Percentiles rank a stretch among this genome's conserved stretches.
Conservation (phyloP, 2,888 invertebrate species). For the Orthosia gothica region DNA sequence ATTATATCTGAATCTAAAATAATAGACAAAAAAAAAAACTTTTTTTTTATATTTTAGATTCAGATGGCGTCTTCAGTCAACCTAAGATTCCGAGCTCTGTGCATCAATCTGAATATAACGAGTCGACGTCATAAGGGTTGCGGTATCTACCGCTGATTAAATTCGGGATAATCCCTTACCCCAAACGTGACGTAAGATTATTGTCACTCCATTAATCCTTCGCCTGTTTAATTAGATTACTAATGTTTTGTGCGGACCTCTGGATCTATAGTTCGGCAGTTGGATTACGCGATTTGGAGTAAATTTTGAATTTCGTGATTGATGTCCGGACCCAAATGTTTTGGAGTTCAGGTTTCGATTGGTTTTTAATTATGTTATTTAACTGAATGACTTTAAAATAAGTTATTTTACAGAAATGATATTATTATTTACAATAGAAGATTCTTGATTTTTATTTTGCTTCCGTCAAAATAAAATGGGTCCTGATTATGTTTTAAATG, state of each 20-base stretch:
- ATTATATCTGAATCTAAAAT: no score
- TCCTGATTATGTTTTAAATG: slow-evolving; percentile 8
- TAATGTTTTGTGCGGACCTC: slow-evolving; percentile 64
- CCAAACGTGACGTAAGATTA: slow-evolving; percentile 85
- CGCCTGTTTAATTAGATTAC: slow-evolving; percentile 86
- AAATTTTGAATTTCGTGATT: slow-evolving; percentile 63
- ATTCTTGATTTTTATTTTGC: neutral
- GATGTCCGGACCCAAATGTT: slow-evolving; percentile 53
- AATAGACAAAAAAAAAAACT: no score
- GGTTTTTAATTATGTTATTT: slow-evolving; percentile 31
- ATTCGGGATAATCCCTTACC: slow-evolving; percentile 86
- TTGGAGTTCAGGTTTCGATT: slow-evolving; percentile 35
- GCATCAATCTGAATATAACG: slow-evolving; percentile 60
- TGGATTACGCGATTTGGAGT: slow-evolving; percentile 66
- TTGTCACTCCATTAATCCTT: slow-evolving; percentile 90
- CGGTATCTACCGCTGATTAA: slow-evolving; percentile 85
- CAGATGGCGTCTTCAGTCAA: neutral
- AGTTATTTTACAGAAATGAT: neutral
- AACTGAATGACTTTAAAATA: neutral
- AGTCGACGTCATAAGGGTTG: slow-evolving; percentile 76
- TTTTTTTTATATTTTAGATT: neutral
- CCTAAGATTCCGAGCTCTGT: neutral
- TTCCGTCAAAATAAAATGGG: neutral
- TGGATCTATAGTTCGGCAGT: slow-evolving; percentile 56
- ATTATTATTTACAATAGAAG: neutral